phyloP scores from a whole-genome alignment of 2,888 invertebrate species.

The Ochlodes sylvanus region DNA sequence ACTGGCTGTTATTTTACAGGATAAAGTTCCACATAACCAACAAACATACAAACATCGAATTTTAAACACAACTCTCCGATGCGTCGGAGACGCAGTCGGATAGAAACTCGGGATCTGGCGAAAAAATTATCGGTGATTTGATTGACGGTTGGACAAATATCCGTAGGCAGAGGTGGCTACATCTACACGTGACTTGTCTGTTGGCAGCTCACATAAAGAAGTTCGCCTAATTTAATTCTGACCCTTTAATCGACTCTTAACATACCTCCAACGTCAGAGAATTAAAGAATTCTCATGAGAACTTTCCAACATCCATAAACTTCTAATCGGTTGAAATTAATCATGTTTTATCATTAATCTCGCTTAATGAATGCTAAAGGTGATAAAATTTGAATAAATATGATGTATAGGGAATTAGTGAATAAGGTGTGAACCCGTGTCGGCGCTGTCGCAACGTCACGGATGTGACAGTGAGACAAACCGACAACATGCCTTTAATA shows the following conservation, averaged over 20 bases:
- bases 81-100: too few relatives aligned
- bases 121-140: too few relatives aligned
- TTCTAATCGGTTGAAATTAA: constrained; percentile 43
- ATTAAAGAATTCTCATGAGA: constrained; percentile 43
- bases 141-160: too few relatives aligned
- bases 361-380: constrained; percentile 45
- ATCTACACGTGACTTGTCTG: not conserved
- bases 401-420: constrained; percentile 43
- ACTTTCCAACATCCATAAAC: constrained; percentile 39
- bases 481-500: constrained; percentile 23
- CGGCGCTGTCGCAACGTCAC: constrained; percentile 37
- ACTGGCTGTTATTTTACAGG: constrained; percentile 29
- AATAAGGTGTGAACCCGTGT: constrained; percentile 42
- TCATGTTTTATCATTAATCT: constrained; percentile 43
- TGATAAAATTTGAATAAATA: constrained; percentile 47
- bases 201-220: constrained; percentile 6
- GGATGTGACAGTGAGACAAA: constrained; percentile 29
- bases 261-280: constrained; percentile 17
- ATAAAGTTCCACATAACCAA: constrained; percentile 34
- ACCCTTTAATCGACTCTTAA: constrained; percentile 27
- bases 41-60: too few relatives aligned
- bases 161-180: too few relatives aligned
- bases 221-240: constrained; percentile 36
- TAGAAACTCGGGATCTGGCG: too few relatives aligned
- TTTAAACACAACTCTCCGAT: too few relatives aligned